Percentiles rank a stretch among this genome's conserved stretches.
These are phyloP conservation scores for Sisyra nigra DNA, from an alignment of 2,888 invertebrate genomes.

Conservation along the genomic window DNA sequence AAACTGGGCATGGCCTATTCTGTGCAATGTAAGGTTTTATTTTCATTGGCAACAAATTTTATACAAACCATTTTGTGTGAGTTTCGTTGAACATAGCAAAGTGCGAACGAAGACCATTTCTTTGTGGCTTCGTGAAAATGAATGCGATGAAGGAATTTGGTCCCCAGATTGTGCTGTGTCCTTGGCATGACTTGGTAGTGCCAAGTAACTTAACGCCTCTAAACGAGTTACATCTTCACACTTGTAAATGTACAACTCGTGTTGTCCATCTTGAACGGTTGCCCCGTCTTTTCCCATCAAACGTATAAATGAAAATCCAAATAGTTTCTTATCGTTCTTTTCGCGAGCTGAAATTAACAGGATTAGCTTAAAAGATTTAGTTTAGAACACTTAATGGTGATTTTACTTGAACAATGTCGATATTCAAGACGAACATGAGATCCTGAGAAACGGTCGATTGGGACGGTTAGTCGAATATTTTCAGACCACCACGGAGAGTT, in stretches of 20 bases:
- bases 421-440: conserved; percentile 86
- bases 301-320: conserved; percentile 80
- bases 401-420: conserved; percentile 79
- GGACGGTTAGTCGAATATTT: conserved; percentile 71
- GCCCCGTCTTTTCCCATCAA: conserved; percentile 86
- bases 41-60: too few species aligned
- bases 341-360: conserved; percentile 50
- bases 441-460: conserved; percentile 82
- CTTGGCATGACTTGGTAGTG: conserved; percentile 42
- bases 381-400: conserved; percentile 1
- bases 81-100: conserved; percentile 84
- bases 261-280: conserved; percentile 71
- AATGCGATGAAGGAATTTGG: conserved; percentile 27
- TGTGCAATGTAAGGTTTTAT: too few species aligned
- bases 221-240: conserved; percentile 68
- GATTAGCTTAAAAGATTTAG: not conserved
- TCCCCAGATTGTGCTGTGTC: conserved; percentile 35
- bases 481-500: conserved; percentile 90
- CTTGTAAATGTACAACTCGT: conserved; percentile 85
- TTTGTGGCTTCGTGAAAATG: conserved; percentile 66
- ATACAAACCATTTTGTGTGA: conserved; percentile 81
- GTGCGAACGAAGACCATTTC: conserved; percentile 73
- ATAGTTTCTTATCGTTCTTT: conserved; percentile 78
- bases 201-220: conserved; percentile 45
- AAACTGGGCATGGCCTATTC: not conserved